These are phyloP conservation scores for Eubasilissa regina DNA, from an alignment of 1,140 invertebrate genomes.

Conservation along the genomic window DNA sequence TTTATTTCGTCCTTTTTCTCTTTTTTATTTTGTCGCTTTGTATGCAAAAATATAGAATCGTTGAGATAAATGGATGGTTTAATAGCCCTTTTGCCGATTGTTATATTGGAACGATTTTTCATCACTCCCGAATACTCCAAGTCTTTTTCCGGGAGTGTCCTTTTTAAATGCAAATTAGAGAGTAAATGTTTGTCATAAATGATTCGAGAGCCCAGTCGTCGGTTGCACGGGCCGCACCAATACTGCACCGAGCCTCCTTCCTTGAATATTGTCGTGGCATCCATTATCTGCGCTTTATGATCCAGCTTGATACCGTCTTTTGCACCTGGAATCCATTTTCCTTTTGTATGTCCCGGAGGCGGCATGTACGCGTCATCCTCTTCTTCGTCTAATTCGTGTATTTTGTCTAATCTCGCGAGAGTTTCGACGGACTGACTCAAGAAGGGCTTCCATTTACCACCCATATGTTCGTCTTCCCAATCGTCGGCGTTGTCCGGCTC, in stretches of 20 bases:
- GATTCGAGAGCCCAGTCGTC: constrained; percentile 79
- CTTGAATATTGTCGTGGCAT: constrained; percentile 66
- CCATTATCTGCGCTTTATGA: constrained; percentile 71
- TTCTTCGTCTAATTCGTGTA: constrained; percentile 62
- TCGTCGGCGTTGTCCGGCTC: constrained; percentile 68
- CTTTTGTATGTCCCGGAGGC: constrained; percentile 80
- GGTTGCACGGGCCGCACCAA: constrained; percentile 86
- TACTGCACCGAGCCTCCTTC: constrained; percentile 76
- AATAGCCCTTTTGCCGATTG: constrained; percentile 63
- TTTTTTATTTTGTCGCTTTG: too few relatives aligned
- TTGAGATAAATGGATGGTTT: constrained; percentile 65
- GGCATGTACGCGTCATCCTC: constrained; percentile 72
- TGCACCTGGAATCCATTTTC: constrained; percentile 83
- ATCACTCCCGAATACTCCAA: constrained; percentile 73
- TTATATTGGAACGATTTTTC: constrained; percentile 62
- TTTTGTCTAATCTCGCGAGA: constrained; percentile 61
- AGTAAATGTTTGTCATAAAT: constrained; percentile 84
- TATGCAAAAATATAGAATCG: constrained; percentile 63
- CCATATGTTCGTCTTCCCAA: constrained; percentile 64
- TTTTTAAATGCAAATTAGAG: constrained; percentile 81
- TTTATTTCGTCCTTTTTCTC: constrained; percentile 62
- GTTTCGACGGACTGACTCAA: constrained; percentile 60
- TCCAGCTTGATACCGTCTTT: constrained; percentile 69
- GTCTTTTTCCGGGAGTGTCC: constrained; percentile 78
- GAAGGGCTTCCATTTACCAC: constrained; percentile 71